A percentile compares a stretch with the other conserved stretches of the same genome.
These are phyloP conservation scores for Homarus americanus DNA, from an alignment of 1,140 invertebrate genomes.

Conservation along the genomic window DNA sequence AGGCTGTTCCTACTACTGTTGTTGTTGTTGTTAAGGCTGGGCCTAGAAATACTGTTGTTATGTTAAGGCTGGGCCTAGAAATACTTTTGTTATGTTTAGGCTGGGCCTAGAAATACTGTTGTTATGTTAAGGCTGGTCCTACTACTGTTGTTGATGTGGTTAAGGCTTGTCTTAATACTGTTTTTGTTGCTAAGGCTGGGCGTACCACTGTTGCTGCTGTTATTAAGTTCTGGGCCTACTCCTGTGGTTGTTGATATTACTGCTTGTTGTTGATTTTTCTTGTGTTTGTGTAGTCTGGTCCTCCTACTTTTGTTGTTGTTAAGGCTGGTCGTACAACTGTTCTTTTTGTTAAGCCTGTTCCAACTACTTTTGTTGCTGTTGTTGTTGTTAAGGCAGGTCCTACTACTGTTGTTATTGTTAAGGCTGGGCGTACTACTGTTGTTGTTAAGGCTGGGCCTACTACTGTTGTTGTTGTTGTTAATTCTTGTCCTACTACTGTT, in stretches of 20 bases:
- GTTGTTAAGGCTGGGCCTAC: neutral
- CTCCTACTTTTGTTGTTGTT: neutral
- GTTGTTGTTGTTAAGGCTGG: neutral
- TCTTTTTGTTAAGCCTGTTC: neutral
- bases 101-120: neutral
- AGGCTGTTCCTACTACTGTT: no score
- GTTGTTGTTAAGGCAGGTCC: neutral
- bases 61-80: no score
- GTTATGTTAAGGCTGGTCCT: neutral
- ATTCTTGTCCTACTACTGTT: neutral
- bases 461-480: neutral
- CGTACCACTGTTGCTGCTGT: no score
- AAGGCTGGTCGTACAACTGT: neutral
- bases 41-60: no score
- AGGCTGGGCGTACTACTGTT: neutral
- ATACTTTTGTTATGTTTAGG: neutral
- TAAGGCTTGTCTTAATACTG: no score
- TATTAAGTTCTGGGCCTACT: no score
- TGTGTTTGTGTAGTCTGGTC: neutral
- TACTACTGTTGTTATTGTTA: neutral
- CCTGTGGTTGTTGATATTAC: no score
- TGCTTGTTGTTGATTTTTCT: no score
- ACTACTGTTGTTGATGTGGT: no score
- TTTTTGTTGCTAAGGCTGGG: no score
- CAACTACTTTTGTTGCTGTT: neutral